Evolutionary conservation across 2,888 invertebrate genomes (phyloP), one percentile per base, ranked within the genome.

Genomic region (Mayetiola destructor): DNA sequence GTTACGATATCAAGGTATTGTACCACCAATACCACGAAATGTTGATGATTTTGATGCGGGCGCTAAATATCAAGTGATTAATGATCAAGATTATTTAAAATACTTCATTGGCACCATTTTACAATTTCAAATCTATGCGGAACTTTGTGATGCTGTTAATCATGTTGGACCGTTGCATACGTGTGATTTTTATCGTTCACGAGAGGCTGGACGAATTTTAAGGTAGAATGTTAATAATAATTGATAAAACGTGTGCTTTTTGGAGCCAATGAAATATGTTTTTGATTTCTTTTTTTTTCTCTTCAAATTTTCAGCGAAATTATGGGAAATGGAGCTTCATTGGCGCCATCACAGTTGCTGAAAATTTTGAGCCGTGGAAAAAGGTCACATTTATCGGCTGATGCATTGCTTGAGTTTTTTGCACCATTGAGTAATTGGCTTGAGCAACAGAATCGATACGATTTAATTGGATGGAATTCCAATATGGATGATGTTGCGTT

Each of bases 111-210:
- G 86, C 0, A 79, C 84, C 18, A 75, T 91, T 5, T 71, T 91
- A 58, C 88, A 92, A 73, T 92, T 91, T 73, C 91, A 91, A 75
- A 78, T 92, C 56, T 86, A 84, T 67, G 81, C 87, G 63, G 80
- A 85, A 37, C 73, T 91, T 58, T 92, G 91, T 66, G 68, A 75
- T 1, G 85, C 80, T 2, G 77, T 88, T 0, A 85, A 84, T 0
- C 84, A 88, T 64, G 67, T 70, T 0, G 84, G 83, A 0, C 85
- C 86, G 14, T 72, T 91, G 56, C 84, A 91, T 65, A 81, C 81
- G 36, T 92, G 91, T 64, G 88, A 90, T 67, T 76, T 91, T 30
- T 88, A 89, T 66, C 73, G 84, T 64, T 88, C 87, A 35, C 75
- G 83, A 60, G 85, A 85, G 62, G 89, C 90, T 6, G 91, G 91